phyloP scores from a whole-genome alignment of 2,888 invertebrate genomes.

The Ischnus inquisitorius region DNA sequence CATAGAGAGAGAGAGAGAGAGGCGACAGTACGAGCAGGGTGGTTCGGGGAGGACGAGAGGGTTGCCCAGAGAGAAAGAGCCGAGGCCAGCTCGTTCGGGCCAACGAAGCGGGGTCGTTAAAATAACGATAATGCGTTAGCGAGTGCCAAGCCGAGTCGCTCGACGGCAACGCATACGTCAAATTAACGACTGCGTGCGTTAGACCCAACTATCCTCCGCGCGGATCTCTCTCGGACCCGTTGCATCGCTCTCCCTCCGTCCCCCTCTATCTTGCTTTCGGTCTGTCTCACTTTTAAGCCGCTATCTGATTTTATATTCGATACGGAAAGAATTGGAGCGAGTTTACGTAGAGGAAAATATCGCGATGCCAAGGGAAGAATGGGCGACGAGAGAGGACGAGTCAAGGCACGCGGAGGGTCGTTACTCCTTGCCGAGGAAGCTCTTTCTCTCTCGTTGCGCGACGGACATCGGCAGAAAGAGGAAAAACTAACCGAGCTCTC shows the following conservation, averaged over 20 bases:
- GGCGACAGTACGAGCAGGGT: not conserved
- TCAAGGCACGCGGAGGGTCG: conserved; percentile 31
- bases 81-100: conserved; percentile 62
- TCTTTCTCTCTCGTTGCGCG: not conserved
- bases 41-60: not conserved
- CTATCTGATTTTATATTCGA: conserved; percentile 52
- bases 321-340: conserved; percentile 50
- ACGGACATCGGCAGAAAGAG: conserved; percentile 23
- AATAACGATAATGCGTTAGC: conserved; percentile 77
- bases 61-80: conserved; percentile 1
- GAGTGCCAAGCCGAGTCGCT: conserved; percentile 73
- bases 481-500: not conserved
- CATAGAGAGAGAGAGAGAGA: not conserved
- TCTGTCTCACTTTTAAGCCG: not conserved
- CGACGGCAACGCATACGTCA: conserved; percentile 76
- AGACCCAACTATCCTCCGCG: conserved; percentile 65
- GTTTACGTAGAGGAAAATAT: conserved; percentile 15
- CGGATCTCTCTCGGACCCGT: conserved; percentile 47
- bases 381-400: not conserved
- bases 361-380: conserved; percentile 51
- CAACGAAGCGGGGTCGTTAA: conserved; percentile 76
- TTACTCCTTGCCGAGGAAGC: conserved; percentile 31
- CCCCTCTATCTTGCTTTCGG: conserved; percentile 4
- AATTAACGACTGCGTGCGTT: conserved; percentile 75
- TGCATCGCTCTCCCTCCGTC: conserved; percentile 18